Conservation (phyloP, 1,140 invertebrate genomes). For the Coenobita brevimanus region DNA sequence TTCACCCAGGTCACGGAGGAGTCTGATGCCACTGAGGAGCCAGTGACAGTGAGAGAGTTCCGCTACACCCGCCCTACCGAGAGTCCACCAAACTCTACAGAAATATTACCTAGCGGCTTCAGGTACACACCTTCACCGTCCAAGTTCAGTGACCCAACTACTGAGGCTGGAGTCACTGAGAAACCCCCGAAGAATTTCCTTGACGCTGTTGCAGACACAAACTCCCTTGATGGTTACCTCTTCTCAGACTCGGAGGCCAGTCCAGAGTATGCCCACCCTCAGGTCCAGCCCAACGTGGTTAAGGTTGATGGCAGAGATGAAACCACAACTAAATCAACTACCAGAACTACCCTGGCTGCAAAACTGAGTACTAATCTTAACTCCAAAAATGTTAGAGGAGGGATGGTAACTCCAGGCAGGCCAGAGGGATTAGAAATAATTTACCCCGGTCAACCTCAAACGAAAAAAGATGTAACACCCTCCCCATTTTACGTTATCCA, state of each 20-base stretch:
- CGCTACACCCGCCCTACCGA: conserved; percentile 68
- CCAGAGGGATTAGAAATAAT: conserved; percentile 33
- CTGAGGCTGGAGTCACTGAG: conserved; percentile 32
- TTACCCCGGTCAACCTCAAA: conserved; percentile 28
- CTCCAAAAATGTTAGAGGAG: neutral
- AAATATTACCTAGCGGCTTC: neutral
- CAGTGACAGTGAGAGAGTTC: conserved; percentile 50
- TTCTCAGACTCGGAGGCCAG: conserved; percentile 66
- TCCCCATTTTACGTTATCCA: conserved; percentile 55
- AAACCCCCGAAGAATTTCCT: neutral
- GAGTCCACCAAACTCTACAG: conserved; percentile 45
- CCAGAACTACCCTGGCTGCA: conserved; percentile 33
- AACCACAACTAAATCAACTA: conserved; percentile 17
- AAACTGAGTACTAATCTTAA: neutral
- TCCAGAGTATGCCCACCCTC: conserved; percentile 58
- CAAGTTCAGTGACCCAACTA: conserved; percentile 19
- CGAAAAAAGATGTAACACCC: neutral
- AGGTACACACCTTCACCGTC: conserved; percentile 41
- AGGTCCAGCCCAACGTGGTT: conserved; percentile 14
- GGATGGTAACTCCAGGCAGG: neutral
- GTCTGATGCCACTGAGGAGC: conserved; percentile 42
- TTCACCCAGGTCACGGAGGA: conserved; percentile 62
- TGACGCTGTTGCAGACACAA: conserved; percentile 67
- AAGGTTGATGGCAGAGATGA: conserved; percentile 8
- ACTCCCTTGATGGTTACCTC: conserved; percentile 67